Base-by-base conservation (phyloP, 1,140 invertebrate species). In the Caerostris extrusa region DNA sequence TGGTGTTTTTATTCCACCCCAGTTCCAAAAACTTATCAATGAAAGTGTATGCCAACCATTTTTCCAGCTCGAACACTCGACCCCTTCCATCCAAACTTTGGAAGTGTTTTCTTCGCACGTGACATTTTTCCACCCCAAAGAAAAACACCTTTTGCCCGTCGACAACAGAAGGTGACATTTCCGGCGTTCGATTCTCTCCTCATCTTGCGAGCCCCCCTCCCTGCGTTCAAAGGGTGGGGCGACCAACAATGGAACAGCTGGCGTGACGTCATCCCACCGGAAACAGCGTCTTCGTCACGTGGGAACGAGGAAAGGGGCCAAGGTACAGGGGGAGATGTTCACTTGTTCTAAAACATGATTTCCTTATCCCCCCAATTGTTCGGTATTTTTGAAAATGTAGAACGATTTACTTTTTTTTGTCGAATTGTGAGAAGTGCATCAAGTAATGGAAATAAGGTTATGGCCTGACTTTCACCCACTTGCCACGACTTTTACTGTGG, bases 221-320 rank as follows among this genome's bases (percentile, higher is more conserved):
- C 55, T 56, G 56, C 58, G 85, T 57, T 34, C n/a, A 17, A 58
- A 58, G 12, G n/a, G 64, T 12, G 61, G 61, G 67, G 60, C 14
- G 17, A 50, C 69, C 64, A 19, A 92, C 90, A 92, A 92, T 85
- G 57, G 81, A 61, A 81, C 90, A 92, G 90, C 90, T 92, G 90
- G 90, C 90, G 61, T 92, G 90, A 92, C 90, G 90, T 92, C 90
- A 92, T 50, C 10, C 53, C 55, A 57, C 77, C 77, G 90, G 90
- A 92, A 92, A 60, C 56, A n/a, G 56, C 71, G 89, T 81, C 89
- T 57, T 81, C 90, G 77, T 92, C 77, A 92, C 90, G 61, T 92
- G 90, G 90, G 90, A 92, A 91, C 17, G 50, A 19, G n/a, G 57
- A 60, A 58, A 91, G 69, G 71, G n/a, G 90, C 77, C 50, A 57